Percentiles rank a stretch among this genome's conserved stretches.
phyloP scores from a whole-genome alignment of 2,797 vertebrate genomes.

The Acipenser ruthenus region DNA sequence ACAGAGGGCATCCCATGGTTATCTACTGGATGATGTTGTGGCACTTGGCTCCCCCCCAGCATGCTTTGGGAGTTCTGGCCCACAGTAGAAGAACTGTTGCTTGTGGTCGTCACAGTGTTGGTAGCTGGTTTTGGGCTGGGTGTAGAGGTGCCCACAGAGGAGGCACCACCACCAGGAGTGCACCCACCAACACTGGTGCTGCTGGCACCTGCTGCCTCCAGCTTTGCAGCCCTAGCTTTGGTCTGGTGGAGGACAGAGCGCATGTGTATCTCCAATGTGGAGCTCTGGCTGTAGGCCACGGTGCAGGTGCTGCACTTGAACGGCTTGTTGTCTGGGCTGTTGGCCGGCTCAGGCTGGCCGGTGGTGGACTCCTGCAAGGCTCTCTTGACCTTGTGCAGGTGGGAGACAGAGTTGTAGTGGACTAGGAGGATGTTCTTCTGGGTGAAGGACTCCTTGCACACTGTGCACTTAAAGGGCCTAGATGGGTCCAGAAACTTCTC shows the following conservation, averaged over 20 bases:
- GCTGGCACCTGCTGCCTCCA: constrained; percentile 83
- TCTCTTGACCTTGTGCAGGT: constrained; percentile 95
- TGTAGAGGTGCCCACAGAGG: constrained; percentile 73
- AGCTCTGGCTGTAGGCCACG: constrained; percentile 97
- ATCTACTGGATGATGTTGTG: constrained; percentile 61
- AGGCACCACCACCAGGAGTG: constrained; percentile 46
- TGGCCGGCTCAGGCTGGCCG: constrained; percentile 90
- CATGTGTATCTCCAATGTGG: constrained; percentile 98
- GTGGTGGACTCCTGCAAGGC: constrained; percentile 93
- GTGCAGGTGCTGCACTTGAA: constrained; percentile 98
- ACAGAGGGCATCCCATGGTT: constrained; percentile 59
- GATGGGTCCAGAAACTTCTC: constrained; percentile 98
- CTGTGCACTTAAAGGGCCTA: constrained; percentile 96
- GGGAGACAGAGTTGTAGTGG: constrained; percentile 98
- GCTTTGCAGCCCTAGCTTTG: constrained; percentile 93
- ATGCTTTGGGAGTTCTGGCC: constrained; percentile 58
- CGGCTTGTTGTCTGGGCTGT: constrained; percentile 96
- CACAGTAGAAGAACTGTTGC: constrained; percentile 59
- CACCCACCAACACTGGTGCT: constrained; percentile 55
- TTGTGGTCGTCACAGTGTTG: constrained; percentile 66
- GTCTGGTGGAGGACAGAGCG: constrained; percentile 96
- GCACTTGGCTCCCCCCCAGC: constrained; percentile 65
- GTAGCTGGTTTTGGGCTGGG: constrained; percentile 72
- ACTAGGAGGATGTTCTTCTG: constrained; percentile 98
- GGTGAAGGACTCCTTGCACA: constrained; percentile 98